Conservation (phyloP, 2,113 vertebrate genomes). For the Salvelinus fontinalis region DNA sequence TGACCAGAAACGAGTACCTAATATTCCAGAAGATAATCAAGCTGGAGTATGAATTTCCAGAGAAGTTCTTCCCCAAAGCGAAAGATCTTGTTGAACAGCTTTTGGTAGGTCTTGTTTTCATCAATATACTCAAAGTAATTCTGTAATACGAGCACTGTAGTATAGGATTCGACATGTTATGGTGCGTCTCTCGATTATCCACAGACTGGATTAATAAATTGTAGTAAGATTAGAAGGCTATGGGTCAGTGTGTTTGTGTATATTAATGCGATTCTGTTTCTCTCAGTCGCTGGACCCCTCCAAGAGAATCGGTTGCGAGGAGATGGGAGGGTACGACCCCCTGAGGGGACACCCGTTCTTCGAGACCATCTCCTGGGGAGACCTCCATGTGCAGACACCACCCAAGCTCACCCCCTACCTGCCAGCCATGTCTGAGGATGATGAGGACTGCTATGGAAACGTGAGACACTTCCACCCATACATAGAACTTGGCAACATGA, state of each 20-base stretch:
- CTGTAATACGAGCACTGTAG: background rate
- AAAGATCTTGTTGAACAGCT: constrained; percentile 96
- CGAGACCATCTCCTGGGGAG: constrained; percentile 88
- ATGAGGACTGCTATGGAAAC: constrained; percentile 98
- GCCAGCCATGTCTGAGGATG: constrained; percentile 98
- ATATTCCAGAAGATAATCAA: constrained; percentile 99
- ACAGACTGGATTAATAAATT: too few relatives aligned
- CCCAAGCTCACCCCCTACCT: constrained; percentile 96
- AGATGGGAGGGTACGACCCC: constrained; percentile 90
- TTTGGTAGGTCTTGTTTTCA: constrained; percentile 78
- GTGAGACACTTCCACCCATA: constrained; percentile 68
- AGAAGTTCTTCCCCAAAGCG: constrained; percentile 99
- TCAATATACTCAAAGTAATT: background rate
- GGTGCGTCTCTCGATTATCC: background rate
- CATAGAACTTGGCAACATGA: background rate
- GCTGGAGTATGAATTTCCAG: constrained; percentile 97
- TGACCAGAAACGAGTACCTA: constrained; percentile 94
- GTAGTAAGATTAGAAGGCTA: background rate
- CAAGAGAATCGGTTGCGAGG: constrained; percentile 94
- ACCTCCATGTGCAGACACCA: constrained; percentile 89
- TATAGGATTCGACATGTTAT: background rate
- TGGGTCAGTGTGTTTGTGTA: background rate
- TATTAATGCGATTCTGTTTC: constrained; percentile 1
- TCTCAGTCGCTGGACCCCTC: constrained; percentile 90
- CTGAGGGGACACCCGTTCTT: constrained; percentile 93